Conservation (phyloP, 2,113 vertebrate species). For the Felis chaus region DNA sequence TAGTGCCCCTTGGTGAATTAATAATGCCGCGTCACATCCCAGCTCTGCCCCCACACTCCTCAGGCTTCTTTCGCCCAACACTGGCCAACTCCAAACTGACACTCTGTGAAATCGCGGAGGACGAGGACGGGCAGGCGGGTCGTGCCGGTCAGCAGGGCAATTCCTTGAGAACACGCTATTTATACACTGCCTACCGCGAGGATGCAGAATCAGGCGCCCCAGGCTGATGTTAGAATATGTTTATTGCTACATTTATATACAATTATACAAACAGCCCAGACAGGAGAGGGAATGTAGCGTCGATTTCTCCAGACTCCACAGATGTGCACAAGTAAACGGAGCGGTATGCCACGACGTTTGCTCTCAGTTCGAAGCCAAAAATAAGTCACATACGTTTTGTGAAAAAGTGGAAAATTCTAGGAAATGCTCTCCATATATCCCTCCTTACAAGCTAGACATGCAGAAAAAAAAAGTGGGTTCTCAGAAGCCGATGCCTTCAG, state of each 20-base stretch:
- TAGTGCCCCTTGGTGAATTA: conserved; percentile 48
- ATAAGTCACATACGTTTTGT: conserved; percentile 29
- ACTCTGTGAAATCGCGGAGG: conserved; percentile 1
- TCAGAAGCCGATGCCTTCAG: neutral
- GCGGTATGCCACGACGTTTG: neutral
- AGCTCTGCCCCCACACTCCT: neutral
- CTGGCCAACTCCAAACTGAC: neutral
- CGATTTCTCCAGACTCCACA: conserved; percentile 21
- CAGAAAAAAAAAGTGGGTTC: conserved; percentile 46
- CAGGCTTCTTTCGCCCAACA: neutral
- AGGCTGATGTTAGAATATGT: conserved; percentile 71
- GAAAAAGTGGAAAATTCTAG: conserved; percentile 59
- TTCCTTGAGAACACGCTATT: neutral
- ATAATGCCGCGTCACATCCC: neutral
- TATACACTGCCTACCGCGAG: neutral
- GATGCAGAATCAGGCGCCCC: conserved; percentile 13
- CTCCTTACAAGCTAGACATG: conserved; percentile 71
- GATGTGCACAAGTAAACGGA: neutral
- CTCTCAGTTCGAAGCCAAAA: conserved; percentile 31
- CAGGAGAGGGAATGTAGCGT: neutral
- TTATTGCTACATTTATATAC: conserved; percentile 85
- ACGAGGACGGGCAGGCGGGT: neutral
- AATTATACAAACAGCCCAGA: conserved; percentile 77
- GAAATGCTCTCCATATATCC: neutral
- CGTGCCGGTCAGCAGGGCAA: neutral